These are phyloP conservation scores for Corella eumyota DNA, from an alignment of 23 tunicate genomes.

Conservation along the genomic window DNA sequence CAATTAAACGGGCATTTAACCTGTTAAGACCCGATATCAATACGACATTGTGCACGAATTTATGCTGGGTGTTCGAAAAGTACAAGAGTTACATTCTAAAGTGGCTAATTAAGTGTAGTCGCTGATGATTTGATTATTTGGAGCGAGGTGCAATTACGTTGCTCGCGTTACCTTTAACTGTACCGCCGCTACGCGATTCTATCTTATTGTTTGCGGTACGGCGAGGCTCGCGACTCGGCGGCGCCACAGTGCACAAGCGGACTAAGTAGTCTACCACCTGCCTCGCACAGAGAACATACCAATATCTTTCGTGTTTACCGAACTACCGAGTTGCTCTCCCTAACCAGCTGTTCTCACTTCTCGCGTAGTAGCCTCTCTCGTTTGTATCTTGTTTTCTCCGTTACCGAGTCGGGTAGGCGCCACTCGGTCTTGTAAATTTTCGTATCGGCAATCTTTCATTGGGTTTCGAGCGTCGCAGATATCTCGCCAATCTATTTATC, in stretches of 20 bases:
- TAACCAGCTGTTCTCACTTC: slow-evolving; percentile 43
- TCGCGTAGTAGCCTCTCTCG: neutral
- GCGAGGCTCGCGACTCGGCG: slow-evolving; percentile 31
- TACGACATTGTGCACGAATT: too few relatives aligned
- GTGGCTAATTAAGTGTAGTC: too few relatives aligned
- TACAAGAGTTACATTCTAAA: too few relatives aligned
- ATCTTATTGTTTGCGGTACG: slow-evolving; percentile 46
- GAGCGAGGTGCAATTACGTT: too few relatives aligned
- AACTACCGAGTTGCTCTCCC: slow-evolving; percentile 17
- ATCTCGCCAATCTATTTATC: too few relatives aligned
- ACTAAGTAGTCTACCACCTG: slow-evolving; percentile 40
- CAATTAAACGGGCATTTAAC: too few relatives aligned
- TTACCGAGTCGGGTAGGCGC: slow-evolving; percentile 35
- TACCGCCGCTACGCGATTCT: too few relatives aligned
- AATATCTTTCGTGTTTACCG: slow-evolving; percentile 28
- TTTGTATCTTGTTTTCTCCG: slow-evolving; percentile 48
- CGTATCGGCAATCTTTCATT: slow-evolving; percentile 41
- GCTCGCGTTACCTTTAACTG: too few relatives aligned
- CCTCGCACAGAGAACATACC: slow-evolving; percentile 5
- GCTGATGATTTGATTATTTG: too few relatives aligned
- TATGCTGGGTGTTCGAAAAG: too few relatives aligned
- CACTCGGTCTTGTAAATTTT: slow-evolving; percentile 39
- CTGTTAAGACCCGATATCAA: too few relatives aligned
- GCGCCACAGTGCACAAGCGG: slow-evolving; percentile 26
- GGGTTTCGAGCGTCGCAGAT: too few relatives aligned